These are phyloP conservation scores for Ceratosolen solmsi DNA, from an alignment of 1,140 invertebrate genomes.

Conservation along the genomic window DNA sequence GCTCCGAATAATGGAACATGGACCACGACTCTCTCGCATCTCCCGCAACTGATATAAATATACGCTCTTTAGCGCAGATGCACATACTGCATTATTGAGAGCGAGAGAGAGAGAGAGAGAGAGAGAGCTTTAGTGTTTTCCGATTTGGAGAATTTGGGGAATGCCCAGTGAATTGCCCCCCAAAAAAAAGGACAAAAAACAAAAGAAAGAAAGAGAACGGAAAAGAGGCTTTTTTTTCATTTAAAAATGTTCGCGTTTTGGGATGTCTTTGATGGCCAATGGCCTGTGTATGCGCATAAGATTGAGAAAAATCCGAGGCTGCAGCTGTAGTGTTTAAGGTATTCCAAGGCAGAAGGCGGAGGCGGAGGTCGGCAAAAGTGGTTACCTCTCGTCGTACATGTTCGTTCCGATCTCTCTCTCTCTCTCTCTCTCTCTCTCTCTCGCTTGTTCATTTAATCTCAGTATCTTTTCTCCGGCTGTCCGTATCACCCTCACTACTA, in stretches of 20 bases:
- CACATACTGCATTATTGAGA: too few relatives aligned
- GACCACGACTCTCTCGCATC: constrained; percentile 31
- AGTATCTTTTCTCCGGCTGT: constrained; percentile 34
- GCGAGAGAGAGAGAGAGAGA: too few relatives aligned
- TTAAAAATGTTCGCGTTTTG: neutral
- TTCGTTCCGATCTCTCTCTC: neutral
- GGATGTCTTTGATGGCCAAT: neutral
- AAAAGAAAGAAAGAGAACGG: too few relatives aligned
- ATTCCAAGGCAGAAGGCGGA: neutral
- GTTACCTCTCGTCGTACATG: neutral
- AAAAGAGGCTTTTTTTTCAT: too few relatives aligned
- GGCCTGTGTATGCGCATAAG: neutral
- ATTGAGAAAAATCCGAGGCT: neutral
- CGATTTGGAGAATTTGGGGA: neutral
- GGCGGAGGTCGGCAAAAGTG: constrained; percentile 2
- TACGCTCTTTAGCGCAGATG: constrained; percentile 30
- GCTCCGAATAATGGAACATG: constrained; percentile 35
- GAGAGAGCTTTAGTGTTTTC: too few relatives aligned
- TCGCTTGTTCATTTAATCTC: constrained; percentile 28
- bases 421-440: neutral
- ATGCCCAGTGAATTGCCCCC: neutral
- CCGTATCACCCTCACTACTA: neutral
- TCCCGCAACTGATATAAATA: constrained; percentile 40
- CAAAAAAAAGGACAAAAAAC: neutral
- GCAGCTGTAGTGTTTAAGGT: neutral